Evolutionary conservation across 2,113 vertebrate species (phyloP).

Genomic region (Podocnemis expansa): DNA sequence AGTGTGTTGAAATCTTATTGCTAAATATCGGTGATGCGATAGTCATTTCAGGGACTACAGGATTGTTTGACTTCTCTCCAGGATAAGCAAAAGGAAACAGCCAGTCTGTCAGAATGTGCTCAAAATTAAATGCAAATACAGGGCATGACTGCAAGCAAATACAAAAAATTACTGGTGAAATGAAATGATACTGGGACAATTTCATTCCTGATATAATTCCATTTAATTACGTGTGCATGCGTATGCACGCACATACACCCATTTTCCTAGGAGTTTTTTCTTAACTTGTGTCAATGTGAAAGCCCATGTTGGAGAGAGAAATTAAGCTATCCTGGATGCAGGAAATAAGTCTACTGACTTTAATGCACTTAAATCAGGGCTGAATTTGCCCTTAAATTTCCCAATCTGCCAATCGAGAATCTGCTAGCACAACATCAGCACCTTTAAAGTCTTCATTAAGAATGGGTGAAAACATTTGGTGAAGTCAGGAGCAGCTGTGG

Average conservation of each 20-base stretch:
- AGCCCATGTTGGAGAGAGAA: neutral
- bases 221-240: neutral
- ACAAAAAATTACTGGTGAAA: neutral
- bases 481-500: slow-evolving; percentile 40
- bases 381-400: slow-evolving; percentile 47
- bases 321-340: slow-evolving; percentile 3
- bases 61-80: neutral
- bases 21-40: neutral
- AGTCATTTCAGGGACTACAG: neutral
- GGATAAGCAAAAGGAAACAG: neutral
- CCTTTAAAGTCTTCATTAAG: slow-evolving; percentile 54
- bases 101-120: neutral
- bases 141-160: neutral
- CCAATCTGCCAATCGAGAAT: neutral
- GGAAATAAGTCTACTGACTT: slow-evolving; percentile 14
- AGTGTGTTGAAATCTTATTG: neutral
- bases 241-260: neutral
- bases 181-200: neutral
- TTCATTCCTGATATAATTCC: fast-evolving
- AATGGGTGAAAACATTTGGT: neutral
- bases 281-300: neutral
- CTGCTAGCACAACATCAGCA: slow-evolving; percentile 13
- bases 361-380: slow-evolving; percentile 21
- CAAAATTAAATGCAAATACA: neutral
- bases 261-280: neutral